A percentile compares a stretch with the other conserved stretches of the same genome.
Evolutionary conservation across 2,888 invertebrate species (phyloP).

Genomic region (Chrysolina oricalcia): DNA sequence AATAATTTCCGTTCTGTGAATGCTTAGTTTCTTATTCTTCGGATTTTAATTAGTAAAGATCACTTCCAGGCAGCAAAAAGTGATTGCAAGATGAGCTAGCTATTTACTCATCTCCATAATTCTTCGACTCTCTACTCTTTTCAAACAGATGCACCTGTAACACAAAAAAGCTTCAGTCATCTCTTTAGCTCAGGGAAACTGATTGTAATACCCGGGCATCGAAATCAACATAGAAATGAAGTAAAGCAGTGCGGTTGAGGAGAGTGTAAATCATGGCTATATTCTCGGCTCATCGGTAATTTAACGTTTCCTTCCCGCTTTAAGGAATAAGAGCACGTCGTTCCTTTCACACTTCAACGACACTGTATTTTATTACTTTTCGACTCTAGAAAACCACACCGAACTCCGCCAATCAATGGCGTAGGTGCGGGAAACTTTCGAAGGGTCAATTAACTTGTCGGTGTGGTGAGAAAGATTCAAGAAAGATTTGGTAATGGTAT

Average conservation of each 20-base stretch:
- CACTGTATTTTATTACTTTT: slow-evolving; percentile 68
- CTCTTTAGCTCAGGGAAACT: slow-evolving; percentile 38
- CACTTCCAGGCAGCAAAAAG: too few species aligned
- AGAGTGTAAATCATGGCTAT: slow-evolving; percentile 65
- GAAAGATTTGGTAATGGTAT: background rate
- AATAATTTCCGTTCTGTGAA: too few species aligned
- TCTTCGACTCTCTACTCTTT: background rate
- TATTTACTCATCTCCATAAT: too few species aligned
- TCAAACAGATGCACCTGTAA: background rate
- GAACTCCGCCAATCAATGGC: slow-evolving; percentile 39
- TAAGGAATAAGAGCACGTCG: slow-evolving; percentile 66
- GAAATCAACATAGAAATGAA: slow-evolving; percentile 56
- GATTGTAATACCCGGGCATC: slow-evolving; percentile 53
- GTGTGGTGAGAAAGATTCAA: background rate
- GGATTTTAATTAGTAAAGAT: too few species aligned
- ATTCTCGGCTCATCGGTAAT: slow-evolving; percentile 66
- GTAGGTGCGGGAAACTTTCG: slow-evolving; percentile 16
- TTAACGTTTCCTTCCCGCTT: slow-evolving; percentile 65
- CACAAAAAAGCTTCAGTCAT: background rate
- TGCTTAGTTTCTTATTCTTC: too few species aligned
- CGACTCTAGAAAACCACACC: slow-evolving; percentile 44
- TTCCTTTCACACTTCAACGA: slow-evolving; percentile 67
- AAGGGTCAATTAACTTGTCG: slow-evolving; percentile 3
- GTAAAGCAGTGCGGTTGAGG: slow-evolving; percentile 59
- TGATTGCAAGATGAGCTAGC: too few species aligned